These are phyloP conservation scores for Graptemys geographica DNA, from an alignment of 2,797 vertebrate genomes.

Conservation along the genomic window DNA sequence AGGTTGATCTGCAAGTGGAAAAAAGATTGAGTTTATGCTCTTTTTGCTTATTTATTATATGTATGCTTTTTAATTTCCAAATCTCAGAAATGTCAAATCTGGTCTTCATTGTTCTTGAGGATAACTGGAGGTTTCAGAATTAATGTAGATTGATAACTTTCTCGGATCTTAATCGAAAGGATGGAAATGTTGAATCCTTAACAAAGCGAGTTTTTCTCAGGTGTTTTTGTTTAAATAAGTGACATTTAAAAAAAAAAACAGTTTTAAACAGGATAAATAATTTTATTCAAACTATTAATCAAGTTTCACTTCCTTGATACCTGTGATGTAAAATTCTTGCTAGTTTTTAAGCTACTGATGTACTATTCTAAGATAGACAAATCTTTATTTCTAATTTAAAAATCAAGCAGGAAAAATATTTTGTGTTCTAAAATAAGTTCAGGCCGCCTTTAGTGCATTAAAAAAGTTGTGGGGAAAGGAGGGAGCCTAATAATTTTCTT, in stretches of 20 bases:
- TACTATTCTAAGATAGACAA: neutral
- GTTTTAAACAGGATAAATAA: neutral
- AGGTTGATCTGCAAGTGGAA: neutral
- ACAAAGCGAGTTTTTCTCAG: neutral
- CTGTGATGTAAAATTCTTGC: neutral
- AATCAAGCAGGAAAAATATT: fast-evolving
- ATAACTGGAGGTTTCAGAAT: neutral
- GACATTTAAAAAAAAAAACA: neutral
- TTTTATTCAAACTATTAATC: neutral
- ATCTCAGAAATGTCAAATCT: neutral
- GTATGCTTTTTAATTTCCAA: neutral
- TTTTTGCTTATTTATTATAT: neutral
- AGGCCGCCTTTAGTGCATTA: fast-evolving
- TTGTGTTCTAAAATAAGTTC: neutral
- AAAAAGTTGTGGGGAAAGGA: neutral
- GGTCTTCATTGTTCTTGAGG: neutral
- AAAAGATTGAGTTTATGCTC: neutral
- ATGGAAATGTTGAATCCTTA: neutral
- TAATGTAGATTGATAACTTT: neutral
- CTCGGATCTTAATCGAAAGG: neutral
- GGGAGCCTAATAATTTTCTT: neutral
- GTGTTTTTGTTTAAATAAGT: neutral
- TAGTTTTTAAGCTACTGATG: neutral
- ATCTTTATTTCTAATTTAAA: neutral
- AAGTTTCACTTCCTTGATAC: neutral